A percentile compares a stretch with the other conserved stretches of the same genome.
Conservation (phyloP, 2,888 invertebrate species). For the Drosophila monieri region DNA sequence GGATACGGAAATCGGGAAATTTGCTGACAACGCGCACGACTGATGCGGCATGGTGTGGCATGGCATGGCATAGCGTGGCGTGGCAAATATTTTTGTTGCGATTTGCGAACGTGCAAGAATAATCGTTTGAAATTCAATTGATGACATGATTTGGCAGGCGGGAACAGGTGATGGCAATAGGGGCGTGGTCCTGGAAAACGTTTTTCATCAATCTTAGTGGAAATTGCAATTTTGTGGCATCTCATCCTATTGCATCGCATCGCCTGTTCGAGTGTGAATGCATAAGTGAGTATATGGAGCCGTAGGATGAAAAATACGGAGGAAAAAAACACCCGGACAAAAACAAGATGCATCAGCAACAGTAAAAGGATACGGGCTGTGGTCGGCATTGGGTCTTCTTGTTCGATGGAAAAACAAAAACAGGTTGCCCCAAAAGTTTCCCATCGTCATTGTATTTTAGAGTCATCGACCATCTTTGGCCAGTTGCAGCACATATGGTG, state of each 20-base stretch:
- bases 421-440: conserved; percentile 37
- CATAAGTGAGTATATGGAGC: conserved; percentile 61
- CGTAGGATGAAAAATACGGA: conserved; percentile 17
- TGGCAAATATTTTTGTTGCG: conserved; percentile 59
- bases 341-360: conserved; percentile 25
- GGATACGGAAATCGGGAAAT: conserved; percentile 16
- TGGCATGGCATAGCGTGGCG: conserved; percentile 15
- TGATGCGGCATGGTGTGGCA: conserved; percentile 7
- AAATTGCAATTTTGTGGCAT: conserved; percentile 76
- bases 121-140: conserved; percentile 77
- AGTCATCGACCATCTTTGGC: conserved; percentile 54
- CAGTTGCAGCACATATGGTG: conserved; percentile 39
- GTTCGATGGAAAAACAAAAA: conserved; percentile 47
- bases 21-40: conserved; percentile 10
- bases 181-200: conserved; percentile 49
- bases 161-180: conserved; percentile 36
- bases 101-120: conserved; percentile 76
- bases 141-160: conserved; percentile 75
- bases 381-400: conserved; percentile 32
- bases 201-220: conserved; percentile 79
- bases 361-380: conserved; percentile 14
- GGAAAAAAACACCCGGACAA: conserved; percentile 13
- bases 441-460: conserved; percentile 46
- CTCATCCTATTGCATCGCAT: conserved; percentile 33
- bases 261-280: conserved; percentile 74